phyloP scores from a whole-genome alignment of 2,797 vertebrate species.

The Sphaeramia orbicularis region DNA sequence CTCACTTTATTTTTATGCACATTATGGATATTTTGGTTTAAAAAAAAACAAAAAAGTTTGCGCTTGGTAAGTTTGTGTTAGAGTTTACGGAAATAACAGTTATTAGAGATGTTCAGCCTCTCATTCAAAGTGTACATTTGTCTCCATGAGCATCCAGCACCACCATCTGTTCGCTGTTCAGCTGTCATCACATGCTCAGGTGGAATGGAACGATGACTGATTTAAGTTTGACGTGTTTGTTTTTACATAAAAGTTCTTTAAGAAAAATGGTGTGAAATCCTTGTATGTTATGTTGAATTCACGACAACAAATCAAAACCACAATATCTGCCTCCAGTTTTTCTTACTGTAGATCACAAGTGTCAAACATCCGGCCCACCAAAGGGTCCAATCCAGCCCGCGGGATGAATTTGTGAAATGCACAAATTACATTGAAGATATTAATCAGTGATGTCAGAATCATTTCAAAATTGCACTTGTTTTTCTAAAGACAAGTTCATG shows the following conservation, averaged over 20 bases:
- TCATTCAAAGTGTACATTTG: constrained; percentile 1
- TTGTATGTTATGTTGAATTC: neutral
- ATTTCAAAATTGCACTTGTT: too few relatives aligned
- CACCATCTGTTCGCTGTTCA: constrained; percentile 44
- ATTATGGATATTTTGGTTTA: neutral
- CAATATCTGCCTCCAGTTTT: too few relatives aligned
- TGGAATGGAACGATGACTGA: constrained; percentile 4
- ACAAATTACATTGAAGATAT: too few relatives aligned
- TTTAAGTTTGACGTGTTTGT: constrained; percentile 46
- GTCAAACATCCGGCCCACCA: too few relatives aligned
- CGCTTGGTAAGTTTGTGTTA: constrained; percentile 1
- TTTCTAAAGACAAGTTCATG: too few relatives aligned
- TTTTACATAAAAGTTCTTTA: constrained; percentile 44
- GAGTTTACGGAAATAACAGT: constrained; percentile 7
- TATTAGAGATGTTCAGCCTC: constrained; percentile 21
- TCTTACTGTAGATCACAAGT: too few relatives aligned
- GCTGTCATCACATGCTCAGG: constrained; percentile 12
- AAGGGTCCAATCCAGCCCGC: too few relatives aligned
- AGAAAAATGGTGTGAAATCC: neutral
- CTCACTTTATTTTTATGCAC: neutral
- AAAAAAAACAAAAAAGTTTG: neutral
- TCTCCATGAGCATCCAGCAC: neutral
- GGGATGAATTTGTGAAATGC: too few relatives aligned
- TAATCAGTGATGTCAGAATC: too few relatives aligned
- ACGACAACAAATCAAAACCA: too few relatives aligned